Base-by-base conservation (phyloP, 2,797 vertebrate genomes). In the Acrocephalus scirpaceus region DNA sequence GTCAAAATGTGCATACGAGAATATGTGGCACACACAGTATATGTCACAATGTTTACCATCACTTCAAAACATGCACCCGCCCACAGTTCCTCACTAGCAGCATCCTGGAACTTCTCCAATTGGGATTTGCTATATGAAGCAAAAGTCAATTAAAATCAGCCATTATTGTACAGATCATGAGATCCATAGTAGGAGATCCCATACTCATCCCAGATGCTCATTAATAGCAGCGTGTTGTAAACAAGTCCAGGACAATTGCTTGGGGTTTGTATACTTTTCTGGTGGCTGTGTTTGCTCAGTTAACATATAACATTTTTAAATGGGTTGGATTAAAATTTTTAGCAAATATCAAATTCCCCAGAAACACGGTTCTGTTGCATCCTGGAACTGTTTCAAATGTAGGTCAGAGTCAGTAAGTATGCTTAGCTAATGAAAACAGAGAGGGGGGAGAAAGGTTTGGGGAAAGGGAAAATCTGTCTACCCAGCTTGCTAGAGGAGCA, bases 131-230 rank as follows among this genome's bases (percentile, higher is more conserved):
- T 97, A 92, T 85, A 94, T 73, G 93, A 95, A 93, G 97, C 93
- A 96, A 96, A 98, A 97, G 95, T 96, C 97, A 95, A 96, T 97
- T 95, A 97, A 94, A 97, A 95, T 70, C 93, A 96, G 72, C 93
- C 92, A 93, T 96, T 92, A 96, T 90, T 94, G 94, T 96, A 96
- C 85, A 95, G 96, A 97, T 93, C 94, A 95, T 57, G 91, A 92
- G 88, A 89, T 85, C 94, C 95, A 86, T 92, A 84, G 82, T 73
- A 78, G 42, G 30, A 92, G 95, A 90, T 87, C 92, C 80, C 80
- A 67, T 50, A 62, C 83, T 96, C 88, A 30, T 95, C 92, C 69
- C 88, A 97, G 69, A 95, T 97, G 86, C 65, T 97, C 88, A 92
- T 92, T 96, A 97, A 96, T 92, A 95, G 94, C 69, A 95, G 90